These are phyloP conservation scores for Drosophila kepulauana DNA, from an alignment of 1,140 invertebrate species.

Conservation along the genomic window DNA sequence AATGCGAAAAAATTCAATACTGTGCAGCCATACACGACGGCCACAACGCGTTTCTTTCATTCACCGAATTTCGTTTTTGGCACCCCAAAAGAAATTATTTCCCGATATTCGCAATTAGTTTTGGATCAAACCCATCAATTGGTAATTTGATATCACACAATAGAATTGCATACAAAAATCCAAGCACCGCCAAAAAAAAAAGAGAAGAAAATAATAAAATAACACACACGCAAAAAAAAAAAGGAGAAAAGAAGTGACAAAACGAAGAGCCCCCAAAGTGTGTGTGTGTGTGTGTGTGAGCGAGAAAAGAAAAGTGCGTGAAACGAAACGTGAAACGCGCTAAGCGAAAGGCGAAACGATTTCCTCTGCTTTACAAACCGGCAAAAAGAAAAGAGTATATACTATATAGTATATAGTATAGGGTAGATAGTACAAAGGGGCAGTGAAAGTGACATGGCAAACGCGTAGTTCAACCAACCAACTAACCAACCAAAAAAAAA, in stretches of 20 bases:
- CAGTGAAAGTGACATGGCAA: slow-evolving; percentile 41
- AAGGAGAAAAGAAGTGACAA: slow-evolving; percentile 7
- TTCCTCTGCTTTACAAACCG: slow-evolving; percentile 15
- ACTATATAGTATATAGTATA: too few relatives aligned
- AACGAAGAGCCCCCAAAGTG: slow-evolving; percentile 2
- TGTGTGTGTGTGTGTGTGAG: neutral
- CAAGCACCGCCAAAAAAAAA: slow-evolving; percentile 35
- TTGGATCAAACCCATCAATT: slow-evolving; percentile 16
- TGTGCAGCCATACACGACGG: slow-evolving; percentile 77
- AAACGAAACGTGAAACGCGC: slow-evolving; percentile 18
- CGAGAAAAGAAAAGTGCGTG: slow-evolving; percentile 33
- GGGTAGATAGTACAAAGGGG: slow-evolving; percentile 28
- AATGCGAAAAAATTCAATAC: slow-evolving; percentile 84
- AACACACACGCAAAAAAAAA: slow-evolving; percentile 22
- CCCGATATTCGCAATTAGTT: slow-evolving; percentile 8
- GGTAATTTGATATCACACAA: slow-evolving; percentile 18
- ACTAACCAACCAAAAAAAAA: too few relatives aligned
- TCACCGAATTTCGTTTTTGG: slow-evolving; percentile 40
- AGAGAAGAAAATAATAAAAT: neutral
- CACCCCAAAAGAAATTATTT: slow-evolving; percentile 6
- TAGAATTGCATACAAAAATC: neutral
- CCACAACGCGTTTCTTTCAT: slow-evolving; percentile 62
- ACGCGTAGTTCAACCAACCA: slow-evolving; percentile 12
- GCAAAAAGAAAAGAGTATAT: slow-evolving; percentile 23
- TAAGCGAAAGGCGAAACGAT: slow-evolving; percentile 38